These are phyloP conservation scores for Sturnira hondurensis DNA, from an alignment of 2,113 vertebrate species.

Conservation along the genomic window DNA sequence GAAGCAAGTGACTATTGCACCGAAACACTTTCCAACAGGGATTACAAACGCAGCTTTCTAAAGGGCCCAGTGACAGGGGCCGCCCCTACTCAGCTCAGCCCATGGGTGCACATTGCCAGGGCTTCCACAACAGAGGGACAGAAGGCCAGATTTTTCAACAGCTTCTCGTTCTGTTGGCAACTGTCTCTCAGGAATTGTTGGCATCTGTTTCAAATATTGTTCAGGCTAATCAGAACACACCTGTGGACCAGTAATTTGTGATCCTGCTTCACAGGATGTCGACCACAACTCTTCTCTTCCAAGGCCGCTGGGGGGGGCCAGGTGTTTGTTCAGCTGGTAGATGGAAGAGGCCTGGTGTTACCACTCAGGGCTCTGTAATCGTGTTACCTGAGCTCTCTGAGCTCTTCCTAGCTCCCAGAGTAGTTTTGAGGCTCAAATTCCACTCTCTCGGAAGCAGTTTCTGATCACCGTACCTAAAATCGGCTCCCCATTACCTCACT, in stretches of 20 bases:
- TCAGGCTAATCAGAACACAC: neutral
- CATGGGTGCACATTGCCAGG: neutral
- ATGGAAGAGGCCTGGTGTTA: neutral
- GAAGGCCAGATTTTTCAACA: neutral
- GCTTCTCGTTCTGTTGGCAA: neutral
- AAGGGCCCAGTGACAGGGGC: neutral
- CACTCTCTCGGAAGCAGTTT: neutral
- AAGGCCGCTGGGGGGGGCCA: neutral
- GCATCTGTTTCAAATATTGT: neutral
- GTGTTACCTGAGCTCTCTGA: neutral
- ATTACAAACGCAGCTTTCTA: neutral
- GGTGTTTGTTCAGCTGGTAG: neutral
- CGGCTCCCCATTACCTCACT: neutral
- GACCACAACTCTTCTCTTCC: neutral
- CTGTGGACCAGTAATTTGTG: neutral
- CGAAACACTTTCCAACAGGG: neutral
- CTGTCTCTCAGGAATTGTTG: neutral
- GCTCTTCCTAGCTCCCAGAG: neutral
- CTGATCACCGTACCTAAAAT: neutral
- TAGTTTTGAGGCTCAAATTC: neutral
- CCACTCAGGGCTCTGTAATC: neutral
- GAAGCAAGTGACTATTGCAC: neutral
- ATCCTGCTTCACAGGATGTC: neutral
- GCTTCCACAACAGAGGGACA: neutral
- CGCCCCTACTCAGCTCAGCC: neutral